Percentiles rank a stretch among this genome's conserved stretches.
These are phyloP conservation scores for Microctenopoma stevenorrisi DNA, from an alignment of 2,797 vertebrate genomes.

Conservation along the genomic window DNA sequence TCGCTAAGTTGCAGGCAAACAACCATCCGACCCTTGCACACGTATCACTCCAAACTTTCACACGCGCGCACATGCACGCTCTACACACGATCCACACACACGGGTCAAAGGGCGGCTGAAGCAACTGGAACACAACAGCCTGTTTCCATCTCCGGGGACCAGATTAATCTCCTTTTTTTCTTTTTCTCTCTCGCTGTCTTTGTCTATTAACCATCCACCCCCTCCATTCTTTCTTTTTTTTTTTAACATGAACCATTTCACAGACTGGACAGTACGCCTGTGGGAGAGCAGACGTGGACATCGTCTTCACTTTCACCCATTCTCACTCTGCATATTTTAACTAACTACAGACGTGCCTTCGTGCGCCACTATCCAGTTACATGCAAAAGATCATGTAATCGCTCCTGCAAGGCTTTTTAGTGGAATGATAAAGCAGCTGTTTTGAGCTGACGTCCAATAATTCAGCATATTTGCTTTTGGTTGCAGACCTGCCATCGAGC, in stretches of 20 bases:
- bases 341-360: not conserved
- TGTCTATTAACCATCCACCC: slow-evolving; percentile 11
- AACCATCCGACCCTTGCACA: slow-evolving; percentile 4
- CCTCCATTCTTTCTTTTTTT: slow-evolving; percentile 2
- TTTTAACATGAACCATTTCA: slow-evolving; percentile 24
- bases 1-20: slow-evolving; percentile 25
- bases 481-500: slow-evolving; percentile 50
- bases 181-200: slow-evolving; percentile 11
- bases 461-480: slow-evolving; percentile 52
- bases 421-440: slow-evolving; percentile 43
- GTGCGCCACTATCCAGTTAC: not conserved
- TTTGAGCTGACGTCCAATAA: slow-evolving; percentile 51
- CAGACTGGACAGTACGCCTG: slow-evolving; percentile 22
- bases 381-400: not conserved
- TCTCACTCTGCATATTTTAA: slow-evolving; percentile 2
- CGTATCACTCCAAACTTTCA: slow-evolving; percentile 11
- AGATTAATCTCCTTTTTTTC: slow-evolving; percentile 45
- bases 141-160: slow-evolving; percentile 59
- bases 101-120: slow-evolving; percentile 65
- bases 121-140: slow-evolving; percentile 69
- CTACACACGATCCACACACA: slow-evolving; percentile 40
- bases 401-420: not conserved
- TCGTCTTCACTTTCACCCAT: slow-evolving; percentile 17
- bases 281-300: slow-evolving; percentile 6
- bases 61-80: slow-evolving; percentile 3